These are phyloP conservation scores for Leptobrachium ailaonicum DNA, from an alignment of 2,113 vertebrate genomes.

Conservation along the genomic window DNA sequence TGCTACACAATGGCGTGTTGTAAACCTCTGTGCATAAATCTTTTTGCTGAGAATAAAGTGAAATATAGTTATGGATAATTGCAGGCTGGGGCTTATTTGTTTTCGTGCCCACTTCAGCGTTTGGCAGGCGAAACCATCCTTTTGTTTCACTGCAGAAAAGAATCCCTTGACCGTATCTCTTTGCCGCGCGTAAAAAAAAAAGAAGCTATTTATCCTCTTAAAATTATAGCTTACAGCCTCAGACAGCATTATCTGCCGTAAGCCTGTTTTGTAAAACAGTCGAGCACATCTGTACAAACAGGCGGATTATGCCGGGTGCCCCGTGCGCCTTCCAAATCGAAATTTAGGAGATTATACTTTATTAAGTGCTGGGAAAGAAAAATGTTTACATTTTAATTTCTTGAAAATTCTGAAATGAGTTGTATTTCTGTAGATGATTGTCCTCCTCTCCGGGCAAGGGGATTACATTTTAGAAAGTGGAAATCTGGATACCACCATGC, in stretches of 20 bases:
- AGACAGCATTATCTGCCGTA: constrained; percentile 42
- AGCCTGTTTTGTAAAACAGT: constrained; percentile 46
- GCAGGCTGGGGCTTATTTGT: constrained; percentile 3
- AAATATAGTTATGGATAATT: constrained; percentile 20
- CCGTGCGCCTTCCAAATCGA: constrained; percentile 2
- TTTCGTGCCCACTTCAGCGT: constrained; percentile 5
- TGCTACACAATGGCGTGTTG: not conserved
- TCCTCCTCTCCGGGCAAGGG: no score
- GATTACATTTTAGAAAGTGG: no score
- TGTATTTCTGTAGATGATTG: not conserved
- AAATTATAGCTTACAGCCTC: constrained; percentile 41
- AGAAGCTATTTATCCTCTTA: constrained; percentile 39
- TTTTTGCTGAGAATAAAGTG: not conserved
- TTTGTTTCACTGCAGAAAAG: constrained; percentile 7
- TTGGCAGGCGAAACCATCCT: constrained; percentile 32
- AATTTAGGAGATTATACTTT: constrained; percentile 28
- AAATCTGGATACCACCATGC: no score
- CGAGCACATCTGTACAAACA: constrained; percentile 9
- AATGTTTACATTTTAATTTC: constrained; percentile 25
- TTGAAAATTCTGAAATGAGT: not conserved
- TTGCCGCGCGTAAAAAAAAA: constrained; percentile 24
- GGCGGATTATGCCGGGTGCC: constrained; percentile 14
- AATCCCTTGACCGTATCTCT: constrained; percentile 29
- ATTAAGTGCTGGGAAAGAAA: constrained; percentile 25
- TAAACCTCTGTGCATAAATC: not conserved